Percentiles rank a stretch among this genome's conserved stretches.
Conservation (phyloP, 2,888 invertebrate genomes). For the Campoletis raptor region DNA sequence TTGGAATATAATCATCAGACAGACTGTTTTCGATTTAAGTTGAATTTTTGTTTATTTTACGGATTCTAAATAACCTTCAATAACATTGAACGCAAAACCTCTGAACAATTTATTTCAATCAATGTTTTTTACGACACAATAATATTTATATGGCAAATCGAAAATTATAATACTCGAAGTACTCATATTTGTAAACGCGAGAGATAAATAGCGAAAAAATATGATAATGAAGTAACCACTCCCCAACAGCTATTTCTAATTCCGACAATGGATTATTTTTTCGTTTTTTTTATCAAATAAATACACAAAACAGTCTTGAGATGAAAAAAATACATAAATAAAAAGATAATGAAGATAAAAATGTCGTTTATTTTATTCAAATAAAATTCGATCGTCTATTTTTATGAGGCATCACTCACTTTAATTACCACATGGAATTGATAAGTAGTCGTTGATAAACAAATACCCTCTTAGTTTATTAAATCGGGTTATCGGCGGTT, state of each 20-base stretch:
- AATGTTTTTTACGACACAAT: no score
- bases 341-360: not conserved
- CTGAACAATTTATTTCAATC: not conserved
- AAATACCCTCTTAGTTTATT: constrained; percentile 19
- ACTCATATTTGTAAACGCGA: not conserved
- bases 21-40: not conserved
- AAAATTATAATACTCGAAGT: no score
- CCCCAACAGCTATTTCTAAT: not conserved
- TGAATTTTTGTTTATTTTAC: not conserved
- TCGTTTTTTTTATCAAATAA: not conserved
- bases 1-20: not conserved
- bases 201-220: no score
- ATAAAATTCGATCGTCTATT: not conserved
- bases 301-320: not conserved
- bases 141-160: no score
- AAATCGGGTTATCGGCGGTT: not conserved
- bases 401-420: constrained; percentile 14
- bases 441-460: constrained; percentile 25
- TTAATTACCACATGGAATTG: constrained; percentile 19
- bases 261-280: not conserved
- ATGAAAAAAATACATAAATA: not conserved
- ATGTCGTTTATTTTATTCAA: not conserved
- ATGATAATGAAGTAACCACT: not conserved
- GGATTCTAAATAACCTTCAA: no score
- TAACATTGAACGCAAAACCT: no score